These are phyloP conservation scores for Polypedilum pembai DNA, from an alignment of 1,140 invertebrate species.

Conservation along the genomic window DNA sequence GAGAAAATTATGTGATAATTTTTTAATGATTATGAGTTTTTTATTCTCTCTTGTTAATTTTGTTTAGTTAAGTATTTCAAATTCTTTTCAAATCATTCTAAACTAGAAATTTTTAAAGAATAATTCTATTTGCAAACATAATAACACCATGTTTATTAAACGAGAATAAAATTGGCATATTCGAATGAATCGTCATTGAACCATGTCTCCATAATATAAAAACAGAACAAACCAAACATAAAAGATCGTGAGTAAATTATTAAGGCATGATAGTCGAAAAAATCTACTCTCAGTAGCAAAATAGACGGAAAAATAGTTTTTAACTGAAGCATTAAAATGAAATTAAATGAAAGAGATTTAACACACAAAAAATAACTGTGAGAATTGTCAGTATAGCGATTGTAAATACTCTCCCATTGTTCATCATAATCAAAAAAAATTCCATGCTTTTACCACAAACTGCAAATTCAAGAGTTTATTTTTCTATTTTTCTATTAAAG, in stretches of 20 bases:
- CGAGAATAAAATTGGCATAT: neutral
- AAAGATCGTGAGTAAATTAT: conserved; percentile 7
- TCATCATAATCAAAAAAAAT: neutral
- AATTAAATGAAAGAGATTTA: neutral
- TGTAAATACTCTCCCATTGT: neutral
- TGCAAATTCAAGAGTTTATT: neutral
- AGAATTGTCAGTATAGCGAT: neutral
- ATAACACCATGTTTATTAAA: neutral
- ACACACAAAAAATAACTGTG: neutral
- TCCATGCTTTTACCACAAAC: neutral
- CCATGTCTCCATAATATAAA: neutral
- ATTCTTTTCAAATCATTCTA: neutral
- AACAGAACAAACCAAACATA: neutral
- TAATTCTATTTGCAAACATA: neutral
- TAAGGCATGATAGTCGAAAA: neutral
- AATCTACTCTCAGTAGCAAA: neutral
- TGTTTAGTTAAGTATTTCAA: neutral
- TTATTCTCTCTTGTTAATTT: neutral
- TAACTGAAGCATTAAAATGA: neutral
- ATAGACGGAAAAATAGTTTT: neutral
- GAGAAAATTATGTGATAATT: neutral
- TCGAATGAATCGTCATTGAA: neutral
- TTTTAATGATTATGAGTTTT: neutral
- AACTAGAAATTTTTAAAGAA: neutral
- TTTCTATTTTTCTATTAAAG: neutral